Base-by-base conservation (phyloP, 2,113 vertebrate species). In the Chloebia gouldiae region DNA sequence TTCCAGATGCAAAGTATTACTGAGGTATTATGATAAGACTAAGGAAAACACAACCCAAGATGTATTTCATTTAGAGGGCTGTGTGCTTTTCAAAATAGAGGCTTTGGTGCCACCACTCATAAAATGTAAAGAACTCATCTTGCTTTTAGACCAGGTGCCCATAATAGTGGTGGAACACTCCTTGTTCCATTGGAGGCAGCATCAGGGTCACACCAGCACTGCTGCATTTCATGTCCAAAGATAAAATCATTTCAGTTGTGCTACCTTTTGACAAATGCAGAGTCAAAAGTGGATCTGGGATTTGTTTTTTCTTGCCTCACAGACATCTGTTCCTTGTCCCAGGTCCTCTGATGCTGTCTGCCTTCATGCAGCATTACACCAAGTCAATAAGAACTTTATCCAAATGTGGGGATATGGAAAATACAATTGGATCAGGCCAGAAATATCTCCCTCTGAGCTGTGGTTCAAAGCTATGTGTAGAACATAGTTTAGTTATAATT, bases 1-100 rank as follows among this genome's bases (percentile, higher is more conserved):
- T 93, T 95, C 96, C 96, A 97, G 96, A 97, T 97, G 96, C 86
- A 59, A 93, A 77, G 94, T 83, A 88, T 97, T 97, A 96, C 80
- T 78, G 93, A 91, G 64, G 68, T 86, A 96, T 97, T 97, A 95
- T 90, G 95, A 96, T 96, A 95, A 95, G 94, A 93, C 90, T 70
- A 90, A 95, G 71, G 66, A 89, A 90, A 95, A 94, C 89, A 94
- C 86, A 92, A 68, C 60, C 51, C 73, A 96, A 96, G 92, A 89
- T 92, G 86, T 90, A 84, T 95, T 96, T 91, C 59, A 94, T 95
- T 95, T 96, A 86, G 42, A 89, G 21, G 40, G 40, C 28, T 92
- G 53, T 84, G 66, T 92, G 65, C 80, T 95, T 96, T 93, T 68
- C 92, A 83, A 91, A 93, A 83, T 10, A 92, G 60, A 57, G 54